A percentile compares a stretch with the other conserved stretches of the same genome.
Evolutionary conservation across 2,797 vertebrate species (phyloP).

Genomic region (Esox lucius): DNA sequence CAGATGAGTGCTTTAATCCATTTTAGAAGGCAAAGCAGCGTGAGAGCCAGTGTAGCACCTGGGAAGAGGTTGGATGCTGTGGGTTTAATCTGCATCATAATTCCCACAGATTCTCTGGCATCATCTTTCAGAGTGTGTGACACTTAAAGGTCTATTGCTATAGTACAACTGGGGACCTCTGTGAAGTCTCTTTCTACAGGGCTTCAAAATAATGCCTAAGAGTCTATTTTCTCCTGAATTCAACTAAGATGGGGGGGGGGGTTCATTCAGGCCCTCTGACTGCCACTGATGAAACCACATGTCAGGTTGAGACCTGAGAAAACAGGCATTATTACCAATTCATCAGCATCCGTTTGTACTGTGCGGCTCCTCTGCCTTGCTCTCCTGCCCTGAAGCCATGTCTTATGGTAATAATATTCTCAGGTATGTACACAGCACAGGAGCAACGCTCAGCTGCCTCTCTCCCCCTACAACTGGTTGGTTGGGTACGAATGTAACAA

Average conservation of each 20-base stretch:
- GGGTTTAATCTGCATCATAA: constrained; percentile 18
- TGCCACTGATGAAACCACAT: constrained; percentile 53
- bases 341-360: background rate
- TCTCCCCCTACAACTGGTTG: constrained; percentile 38
- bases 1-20: constrained; percentile 22
- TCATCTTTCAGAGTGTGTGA: constrained; percentile 30
- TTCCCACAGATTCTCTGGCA: constrained; percentile 36
- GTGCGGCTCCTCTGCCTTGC: background rate
- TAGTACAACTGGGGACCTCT: background rate
- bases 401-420: constrained; percentile 4
- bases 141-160: background rate
- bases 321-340: background rate
- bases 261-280: constrained; percentile 43
- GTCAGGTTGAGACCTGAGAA: constrained; percentile 35
- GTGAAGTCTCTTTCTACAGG: background rate
- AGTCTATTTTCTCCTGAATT: background rate
- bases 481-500: constrained; percentile 46
- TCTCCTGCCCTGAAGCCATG: background rate
- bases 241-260: constrained; percentile 11
- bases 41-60: background rate
- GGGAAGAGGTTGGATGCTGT: constrained; percentile 21
- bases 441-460: constrained; percentile 36
- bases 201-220: background rate
- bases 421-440: constrained; percentile 22
- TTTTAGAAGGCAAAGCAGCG: background rate